Evolutionary conservation across 2,113 vertebrate species (phyloP).

Genomic region (Eulacestoma nigropectus): DNA sequence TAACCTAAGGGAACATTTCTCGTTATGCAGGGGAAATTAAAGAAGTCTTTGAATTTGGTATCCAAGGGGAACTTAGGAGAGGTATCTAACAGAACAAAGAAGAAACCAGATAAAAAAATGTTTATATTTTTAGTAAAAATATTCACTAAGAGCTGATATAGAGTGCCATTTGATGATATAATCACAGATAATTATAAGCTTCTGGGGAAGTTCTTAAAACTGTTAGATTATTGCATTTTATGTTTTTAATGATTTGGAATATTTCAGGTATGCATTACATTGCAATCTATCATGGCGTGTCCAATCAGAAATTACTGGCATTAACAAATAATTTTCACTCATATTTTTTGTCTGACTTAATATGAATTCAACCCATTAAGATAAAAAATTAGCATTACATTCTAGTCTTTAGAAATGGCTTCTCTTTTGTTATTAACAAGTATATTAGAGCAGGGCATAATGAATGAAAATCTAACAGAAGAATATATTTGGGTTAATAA

Average conservation of each 20-base stretch:
- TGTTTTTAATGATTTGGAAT: neutral
- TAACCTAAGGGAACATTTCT: neutral
- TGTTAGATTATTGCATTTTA: neutral
- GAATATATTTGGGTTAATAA: neutral
- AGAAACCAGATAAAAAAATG: neutral
- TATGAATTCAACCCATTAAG: neutral
- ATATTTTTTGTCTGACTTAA: neutral
- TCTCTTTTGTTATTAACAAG: neutral
- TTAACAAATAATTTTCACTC: neutral
- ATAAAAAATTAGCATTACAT: neutral
- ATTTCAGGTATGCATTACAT: neutral
- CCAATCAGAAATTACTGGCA: neutral
- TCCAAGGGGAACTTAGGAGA: neutral
- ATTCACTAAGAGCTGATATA: neutral
- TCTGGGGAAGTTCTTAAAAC: neutral
- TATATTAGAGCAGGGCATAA: neutral
- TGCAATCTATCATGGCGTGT: neutral
- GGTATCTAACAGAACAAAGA: neutral
- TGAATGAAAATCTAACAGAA: neutral
- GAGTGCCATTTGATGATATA: neutral
- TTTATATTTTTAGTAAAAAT: neutral
- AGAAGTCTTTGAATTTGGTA: neutral
- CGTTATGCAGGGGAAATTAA: neutral
- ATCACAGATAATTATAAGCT: neutral
- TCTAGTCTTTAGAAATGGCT: neutral